Evolutionary conservation across 1,140 invertebrate genomes (phyloP).

Genomic region (Pomacea maculata): DNA sequence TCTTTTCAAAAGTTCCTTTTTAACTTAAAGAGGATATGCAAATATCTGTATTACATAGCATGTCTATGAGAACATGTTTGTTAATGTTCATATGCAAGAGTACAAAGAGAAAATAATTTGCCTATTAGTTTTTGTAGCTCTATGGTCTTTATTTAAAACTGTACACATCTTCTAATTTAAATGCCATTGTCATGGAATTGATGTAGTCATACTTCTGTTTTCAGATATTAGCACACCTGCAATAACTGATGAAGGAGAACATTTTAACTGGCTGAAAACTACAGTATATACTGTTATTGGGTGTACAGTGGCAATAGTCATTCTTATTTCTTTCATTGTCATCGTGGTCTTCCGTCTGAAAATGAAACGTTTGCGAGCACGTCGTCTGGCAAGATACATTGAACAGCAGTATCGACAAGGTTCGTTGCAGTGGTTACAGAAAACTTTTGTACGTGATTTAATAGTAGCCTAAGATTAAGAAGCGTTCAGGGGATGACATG

Average conservation of each 20-base stretch:
- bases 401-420: constrained; percentile 22
- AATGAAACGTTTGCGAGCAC: constrained; percentile 51
- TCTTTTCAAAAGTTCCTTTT: neutral
- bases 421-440: neutral
- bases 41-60: too few species aligned
- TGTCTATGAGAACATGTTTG: too few species aligned
- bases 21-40: neutral
- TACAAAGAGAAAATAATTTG: too few species aligned
- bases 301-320: constrained; percentile 55
- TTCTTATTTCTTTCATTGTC: constrained; percentile 58
- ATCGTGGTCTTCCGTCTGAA: constrained; percentile 54
- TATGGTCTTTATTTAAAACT: too few species aligned
- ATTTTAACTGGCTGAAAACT: constrained; percentile 56
- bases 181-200: too few species aligned
- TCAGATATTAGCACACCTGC: constrained; percentile 4
- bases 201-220: neutral
- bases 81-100: too few species aligned
- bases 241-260: constrained; percentile 30
- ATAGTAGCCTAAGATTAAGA: neutral
- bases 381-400: constrained; percentile 28
- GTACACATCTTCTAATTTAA: too few species aligned
- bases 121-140: too few species aligned
- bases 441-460: neutral
- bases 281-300: constrained; percentile 58
- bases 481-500: too few species aligned